These are phyloP conservation scores for Burhinus oedicnemus DNA, from an alignment of 2,113 vertebrate species.

Conservation along the genomic window DNA sequence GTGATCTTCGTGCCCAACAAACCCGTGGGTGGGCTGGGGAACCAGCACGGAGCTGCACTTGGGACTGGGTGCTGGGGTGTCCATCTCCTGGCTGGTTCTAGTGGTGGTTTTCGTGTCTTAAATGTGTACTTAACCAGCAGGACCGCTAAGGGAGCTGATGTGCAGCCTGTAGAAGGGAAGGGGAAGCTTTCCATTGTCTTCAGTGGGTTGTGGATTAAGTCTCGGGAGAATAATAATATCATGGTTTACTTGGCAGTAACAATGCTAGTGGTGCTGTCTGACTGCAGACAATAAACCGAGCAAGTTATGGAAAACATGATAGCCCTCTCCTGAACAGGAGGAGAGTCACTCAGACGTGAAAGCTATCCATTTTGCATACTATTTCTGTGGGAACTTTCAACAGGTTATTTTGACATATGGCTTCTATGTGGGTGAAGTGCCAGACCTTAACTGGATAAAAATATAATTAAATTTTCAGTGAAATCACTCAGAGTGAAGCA, in stretches of 20 bases:
- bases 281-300: conserved; percentile 39
- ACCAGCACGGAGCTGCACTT: background rate
- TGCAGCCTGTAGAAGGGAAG: background rate
- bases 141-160: background rate
- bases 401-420: background rate
- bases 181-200: conserved; percentile 34
- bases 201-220: conserved; percentile 33
- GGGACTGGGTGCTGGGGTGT: background rate
- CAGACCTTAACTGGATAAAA: background rate
- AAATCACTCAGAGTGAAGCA: background rate
- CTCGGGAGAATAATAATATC: conserved; percentile 28
- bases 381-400: conserved; percentile 16
- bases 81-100: background rate
- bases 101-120: background rate
- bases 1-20: rapidly evolving
- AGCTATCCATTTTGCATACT: background rate
- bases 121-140: background rate
- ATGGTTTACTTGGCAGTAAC: conserved; percentile 60
- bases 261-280: conserved; percentile 32
- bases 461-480: background rate
- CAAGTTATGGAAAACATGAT: conserved; percentile 41
- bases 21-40: background rate
- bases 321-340: conserved; percentile 17
- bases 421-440: background rate
- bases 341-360: background rate